Percentiles rank a stretch among this genome's conserved stretches.
Conservation (phyloP, 1,140 invertebrate species). For the Brachionus koreanus region DNA sequence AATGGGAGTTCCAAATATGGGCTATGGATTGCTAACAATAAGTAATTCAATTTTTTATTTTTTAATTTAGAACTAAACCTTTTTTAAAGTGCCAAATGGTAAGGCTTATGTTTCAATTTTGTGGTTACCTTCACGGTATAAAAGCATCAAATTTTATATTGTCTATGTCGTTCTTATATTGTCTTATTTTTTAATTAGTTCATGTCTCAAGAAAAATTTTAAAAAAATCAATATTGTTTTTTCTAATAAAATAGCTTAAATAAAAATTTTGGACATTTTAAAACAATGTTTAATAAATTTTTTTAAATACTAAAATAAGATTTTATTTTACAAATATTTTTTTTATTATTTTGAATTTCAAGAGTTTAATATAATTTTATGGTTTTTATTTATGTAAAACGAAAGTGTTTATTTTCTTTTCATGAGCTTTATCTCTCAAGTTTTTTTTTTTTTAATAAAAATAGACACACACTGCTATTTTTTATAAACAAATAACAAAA, state of each 20-base stretch:
- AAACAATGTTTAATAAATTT: too few species aligned
- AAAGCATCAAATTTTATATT: conserved; percentile 48
- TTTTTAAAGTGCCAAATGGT: conserved; percentile 45
- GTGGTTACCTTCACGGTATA: conserved; percentile 50
- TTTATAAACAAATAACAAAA: too few species aligned
- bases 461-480: too few species aligned
- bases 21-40: conserved; percentile 75
- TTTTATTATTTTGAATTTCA: too few species aligned
- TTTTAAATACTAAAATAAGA: too few species aligned
- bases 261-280: background rate
- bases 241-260: conserved; percentile 12
- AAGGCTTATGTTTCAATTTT: conserved; percentile 49
- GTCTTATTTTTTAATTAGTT: background rate
- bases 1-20: conserved; percentile 79
- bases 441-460: too few species aligned
- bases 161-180: background rate
- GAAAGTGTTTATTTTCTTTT: too few species aligned
- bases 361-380: too few species aligned
- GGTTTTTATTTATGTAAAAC: too few species aligned
- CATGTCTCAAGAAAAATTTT: background rate
- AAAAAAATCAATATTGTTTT: conserved; percentile 6
- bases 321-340: too few species aligned
- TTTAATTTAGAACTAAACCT: conserved; percentile 2
- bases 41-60: conserved; percentile 62
- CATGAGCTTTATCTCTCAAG: too few species aligned